Conservation (phyloP, 2,113 vertebrate genomes). For the Hydrolagus affinis region DNA sequence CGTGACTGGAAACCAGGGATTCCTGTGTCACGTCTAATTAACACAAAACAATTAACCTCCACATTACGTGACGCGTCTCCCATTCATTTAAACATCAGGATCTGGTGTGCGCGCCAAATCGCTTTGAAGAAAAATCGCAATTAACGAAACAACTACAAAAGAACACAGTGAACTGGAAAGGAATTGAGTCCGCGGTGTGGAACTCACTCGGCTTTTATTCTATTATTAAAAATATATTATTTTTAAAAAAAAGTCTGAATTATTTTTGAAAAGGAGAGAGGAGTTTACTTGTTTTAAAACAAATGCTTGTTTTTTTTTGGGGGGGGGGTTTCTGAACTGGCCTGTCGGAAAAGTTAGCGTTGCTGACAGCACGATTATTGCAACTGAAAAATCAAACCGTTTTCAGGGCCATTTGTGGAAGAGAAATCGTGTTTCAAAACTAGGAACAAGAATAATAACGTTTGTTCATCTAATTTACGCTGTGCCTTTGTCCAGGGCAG, state of each 20-base stretch:
- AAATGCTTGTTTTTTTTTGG: too few species aligned
- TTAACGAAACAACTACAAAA: constrained; percentile 54
- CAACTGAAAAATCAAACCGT: background rate
- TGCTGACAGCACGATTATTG: background rate
- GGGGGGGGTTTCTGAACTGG: background rate
- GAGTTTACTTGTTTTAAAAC: too few species aligned
- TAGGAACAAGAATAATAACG: background rate
- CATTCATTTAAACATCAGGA: constrained; percentile 50
- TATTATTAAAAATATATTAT: background rate
- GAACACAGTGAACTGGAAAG: constrained; percentile 41
- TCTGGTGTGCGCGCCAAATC: constrained; percentile 54
- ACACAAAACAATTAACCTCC: constrained; percentile 79
- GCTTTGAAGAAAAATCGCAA: constrained; percentile 52
- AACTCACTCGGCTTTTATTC: constrained; percentile 8
- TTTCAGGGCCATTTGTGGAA: background rate
- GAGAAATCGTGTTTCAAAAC: background rate
- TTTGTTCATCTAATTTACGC: background rate
- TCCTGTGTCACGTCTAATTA: constrained; percentile 90
- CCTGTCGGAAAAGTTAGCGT: background rate
- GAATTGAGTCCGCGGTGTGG: constrained; percentile 3
- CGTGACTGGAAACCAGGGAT: constrained; percentile 58
- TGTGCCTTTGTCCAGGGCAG: too few species aligned
- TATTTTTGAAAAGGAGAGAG: too few species aligned
- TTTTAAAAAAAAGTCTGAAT: background rate
- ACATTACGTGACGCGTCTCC: constrained; percentile 58